Evolutionary conservation across 2,888 invertebrate genomes (phyloP).

Genomic region (Laspeyria flexula): DNA sequence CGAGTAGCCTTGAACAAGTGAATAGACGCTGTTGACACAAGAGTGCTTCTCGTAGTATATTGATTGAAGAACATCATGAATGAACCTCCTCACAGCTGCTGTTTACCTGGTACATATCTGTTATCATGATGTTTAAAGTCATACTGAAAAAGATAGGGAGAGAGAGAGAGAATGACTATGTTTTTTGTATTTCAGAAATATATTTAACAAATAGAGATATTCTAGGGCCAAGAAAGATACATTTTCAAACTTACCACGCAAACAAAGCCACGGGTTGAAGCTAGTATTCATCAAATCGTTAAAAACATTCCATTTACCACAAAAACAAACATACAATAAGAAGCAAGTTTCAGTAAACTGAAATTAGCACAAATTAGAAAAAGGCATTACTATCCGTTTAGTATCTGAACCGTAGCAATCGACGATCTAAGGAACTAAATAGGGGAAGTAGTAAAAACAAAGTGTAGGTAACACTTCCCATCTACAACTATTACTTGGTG

Average conservation of each 20-base stretch:
- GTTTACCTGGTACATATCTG: slow-evolving; percentile 21
- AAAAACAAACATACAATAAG: too few species aligned
- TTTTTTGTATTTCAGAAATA: background rate
- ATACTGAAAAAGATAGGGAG: slow-evolving; percentile 1
- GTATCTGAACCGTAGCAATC: background rate
- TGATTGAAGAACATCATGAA: slow-evolving; percentile 13
- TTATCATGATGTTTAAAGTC: slow-evolving; percentile 8
- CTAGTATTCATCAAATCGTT: too few species aligned
- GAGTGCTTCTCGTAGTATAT: slow-evolving; percentile 44
- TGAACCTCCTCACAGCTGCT: slow-evolving; percentile 14
- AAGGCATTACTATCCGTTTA: too few species aligned
- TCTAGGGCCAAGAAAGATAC: too few species aligned
- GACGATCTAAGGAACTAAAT: background rate
- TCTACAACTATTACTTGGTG: background rate
- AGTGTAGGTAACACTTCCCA: background rate
- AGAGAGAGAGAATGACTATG: background rate
- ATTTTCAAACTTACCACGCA: too few species aligned
- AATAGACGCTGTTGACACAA: slow-evolving; percentile 29
- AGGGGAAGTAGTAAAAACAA: background rate
- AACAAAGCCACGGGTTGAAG: too few species aligned
- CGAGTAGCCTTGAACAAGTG: slow-evolving; percentile 16
- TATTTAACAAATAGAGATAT: too few species aligned
- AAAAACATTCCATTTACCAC: too few species aligned
- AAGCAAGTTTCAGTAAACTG: too few species aligned
- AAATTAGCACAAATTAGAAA: background rate